Evolutionary conservation across 2,113 vertebrate species (phyloP).

Genomic region (Amphilophus citrinellus): DNA sequence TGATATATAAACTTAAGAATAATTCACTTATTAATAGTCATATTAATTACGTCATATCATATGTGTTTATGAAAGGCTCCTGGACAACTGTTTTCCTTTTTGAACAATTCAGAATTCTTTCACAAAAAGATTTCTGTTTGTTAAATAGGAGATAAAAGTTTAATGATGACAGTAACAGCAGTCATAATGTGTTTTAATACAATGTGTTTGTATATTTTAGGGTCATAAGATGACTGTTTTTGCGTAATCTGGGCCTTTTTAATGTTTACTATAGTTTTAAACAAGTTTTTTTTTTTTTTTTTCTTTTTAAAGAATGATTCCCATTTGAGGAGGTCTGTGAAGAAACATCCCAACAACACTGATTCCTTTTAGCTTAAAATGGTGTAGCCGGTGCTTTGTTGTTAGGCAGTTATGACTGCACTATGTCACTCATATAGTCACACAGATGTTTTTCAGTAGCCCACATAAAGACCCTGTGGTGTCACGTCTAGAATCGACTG

Average conservation of each 20-base stretch:
- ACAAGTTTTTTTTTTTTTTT: conserved; percentile 1
- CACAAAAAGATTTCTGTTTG: neutral
- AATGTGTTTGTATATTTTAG: neutral
- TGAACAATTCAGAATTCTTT: neutral
- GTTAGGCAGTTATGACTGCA: conserved; percentile 34
- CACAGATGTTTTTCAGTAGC: conserved; percentile 55
- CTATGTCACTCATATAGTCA: conserved; percentile 28
- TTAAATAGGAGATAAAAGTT: neutral
- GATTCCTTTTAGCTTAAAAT: conserved; percentile 29
- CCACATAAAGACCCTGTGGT: conserved; percentile 32
- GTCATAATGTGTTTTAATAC: neutral
- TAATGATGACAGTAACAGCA: neutral
- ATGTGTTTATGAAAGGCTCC: neutral
- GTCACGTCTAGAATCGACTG: conserved; percentile 15
- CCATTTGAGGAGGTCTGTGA: conserved; percentile 25
- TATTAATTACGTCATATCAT: neutral
- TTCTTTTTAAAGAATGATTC: conserved; percentile 1
- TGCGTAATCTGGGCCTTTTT: neutral
- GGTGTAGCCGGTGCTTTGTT: conserved; percentile 46
- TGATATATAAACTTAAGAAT: neutral
- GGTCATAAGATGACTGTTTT: neutral
- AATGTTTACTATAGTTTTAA: neutral
- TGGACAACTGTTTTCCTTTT: neutral
- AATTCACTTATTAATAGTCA: neutral
- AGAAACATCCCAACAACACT: conserved; percentile 23